A percentile compares a stretch with the other conserved stretches of the same genome.
Evolutionary conservation across 2,797 vertebrate genomes (phyloP).

Genomic region (Lepus oiostolus): DNA sequence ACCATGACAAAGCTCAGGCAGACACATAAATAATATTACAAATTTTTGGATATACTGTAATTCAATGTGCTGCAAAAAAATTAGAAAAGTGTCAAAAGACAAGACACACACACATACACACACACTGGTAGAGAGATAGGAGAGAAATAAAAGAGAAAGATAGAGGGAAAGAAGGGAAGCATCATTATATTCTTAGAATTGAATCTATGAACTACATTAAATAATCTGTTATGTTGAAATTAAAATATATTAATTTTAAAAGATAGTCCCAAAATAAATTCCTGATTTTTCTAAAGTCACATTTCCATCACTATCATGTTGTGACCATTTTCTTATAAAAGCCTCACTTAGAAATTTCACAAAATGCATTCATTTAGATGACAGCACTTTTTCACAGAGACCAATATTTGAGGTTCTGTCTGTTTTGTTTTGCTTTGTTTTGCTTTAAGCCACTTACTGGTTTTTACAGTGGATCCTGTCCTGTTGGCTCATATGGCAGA

Average conservation of each 20-base stretch:
- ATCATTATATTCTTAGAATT: too few relatives aligned
- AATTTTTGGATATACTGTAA: not conserved
- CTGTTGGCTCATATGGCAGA: not conserved
- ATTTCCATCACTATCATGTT: constrained; percentile 15
- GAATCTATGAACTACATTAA: too few relatives aligned
- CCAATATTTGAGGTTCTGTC: not conserved
- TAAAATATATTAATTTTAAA: too few relatives aligned
- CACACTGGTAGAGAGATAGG: too few relatives aligned
- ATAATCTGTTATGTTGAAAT: too few relatives aligned
- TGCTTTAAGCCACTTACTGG: constrained; percentile 26
- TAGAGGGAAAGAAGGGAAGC: too few relatives aligned
- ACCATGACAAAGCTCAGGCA: constrained; percentile 37
- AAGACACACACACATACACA: too few relatives aligned
- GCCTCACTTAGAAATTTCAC: constrained; percentile 53
- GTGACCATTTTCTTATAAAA: not conserved
- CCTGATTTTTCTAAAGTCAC: not conserved
- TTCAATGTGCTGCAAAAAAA: not conserved
- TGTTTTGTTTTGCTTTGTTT: not conserved
- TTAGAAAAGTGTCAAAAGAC: not conserved
- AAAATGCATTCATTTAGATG: not conserved
- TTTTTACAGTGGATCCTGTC: not conserved
- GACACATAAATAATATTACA: constrained; percentile 35
- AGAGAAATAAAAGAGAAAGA: too few relatives aligned
- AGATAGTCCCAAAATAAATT: constrained; percentile 42
- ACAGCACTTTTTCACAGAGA: not conserved